Evolutionary conservation across 1,140 invertebrate genomes (phyloP), one percentile per base, ranked within the genome.

Genomic region (Drosophila pseudoobscura): DNA sequence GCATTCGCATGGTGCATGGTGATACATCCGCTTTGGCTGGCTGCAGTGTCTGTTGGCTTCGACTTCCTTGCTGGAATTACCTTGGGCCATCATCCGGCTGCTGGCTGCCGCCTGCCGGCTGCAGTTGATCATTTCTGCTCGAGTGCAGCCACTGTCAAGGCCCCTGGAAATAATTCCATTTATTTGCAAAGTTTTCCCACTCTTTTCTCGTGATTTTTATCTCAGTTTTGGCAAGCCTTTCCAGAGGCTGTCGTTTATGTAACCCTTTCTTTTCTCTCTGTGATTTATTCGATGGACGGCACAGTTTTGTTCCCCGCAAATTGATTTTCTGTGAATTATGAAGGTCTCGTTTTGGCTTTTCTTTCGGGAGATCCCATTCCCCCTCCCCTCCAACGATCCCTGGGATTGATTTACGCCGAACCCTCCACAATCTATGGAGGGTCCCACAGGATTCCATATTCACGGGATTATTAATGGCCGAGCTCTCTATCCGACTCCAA

Each of bases 41-140:
- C 3, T 62, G 35, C 24, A 62, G 9, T 17, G n/a, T 31, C 50
- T 41, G 50, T 47, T 47, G 6, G 22, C 9, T 55, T 68, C 31
- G 15, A 50, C 17, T 26, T 31, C 24, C 31, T 39, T 51, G 43
- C 50, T 50, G 56, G 66, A 55, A 26, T 70, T 57, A 69, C 66
- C 66, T 70, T 70, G 51, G 56, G 64, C 64, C 45, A 35, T 69
- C 45, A 22, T 50, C 55, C 35, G 35, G 11, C 35, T 39, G 46
- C 43, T 69, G 63, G 55, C 43, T 31, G 29, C 29, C 7, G 29
- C 6, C 65, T 69, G 63, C 66, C 64, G 56, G 45, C 66, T 57
- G 64, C 66, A 69, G 52, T 70, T 70, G 66, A 70, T 70, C 63
- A 70, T 70, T 70, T 70, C 66, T 70, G 64, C 63, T 70, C 43